phyloP scores from a whole-genome alignment of 2,797 vertebrate species.

The Gobionotothen gibberifrons region DNA sequence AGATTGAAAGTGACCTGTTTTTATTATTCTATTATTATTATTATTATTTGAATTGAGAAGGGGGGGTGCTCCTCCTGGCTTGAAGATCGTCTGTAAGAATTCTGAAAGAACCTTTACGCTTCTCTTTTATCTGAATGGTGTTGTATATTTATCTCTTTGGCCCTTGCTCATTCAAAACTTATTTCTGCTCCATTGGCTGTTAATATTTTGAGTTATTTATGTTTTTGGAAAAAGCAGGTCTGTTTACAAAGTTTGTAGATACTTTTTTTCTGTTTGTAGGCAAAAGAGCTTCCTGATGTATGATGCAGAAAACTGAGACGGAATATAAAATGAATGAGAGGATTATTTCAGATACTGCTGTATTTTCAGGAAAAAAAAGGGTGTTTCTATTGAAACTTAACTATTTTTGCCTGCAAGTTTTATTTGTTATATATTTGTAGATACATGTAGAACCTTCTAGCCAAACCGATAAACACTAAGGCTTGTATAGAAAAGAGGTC shows the following conservation, averaged over 20 bases:
- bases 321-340: constrained; percentile 80
- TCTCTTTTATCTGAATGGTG: constrained; percentile 89
- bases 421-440: constrained; percentile 99
- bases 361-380: constrained; percentile 99
- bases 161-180: constrained; percentile 93
- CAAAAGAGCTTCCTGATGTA: constrained; percentile 98
- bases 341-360: constrained; percentile 99
- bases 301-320: constrained; percentile 89
- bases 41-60: constrained; percentile 77
- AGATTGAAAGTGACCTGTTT: constrained; percentile 93
- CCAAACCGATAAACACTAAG: constrained; percentile 99
- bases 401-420: constrained; percentile 99
- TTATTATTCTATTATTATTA: constrained; percentile 79
- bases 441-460: constrained; percentile 98
- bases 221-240: constrained; percentile 97
- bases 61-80: constrained; percentile 86
- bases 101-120: constrained; percentile 85
- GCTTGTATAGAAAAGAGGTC: constrained; percentile 95
- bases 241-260: constrained; percentile 99
- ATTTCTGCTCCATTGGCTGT: constrained; percentile 98
- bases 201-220: constrained; percentile 99
- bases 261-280: constrained; percentile 99
- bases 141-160: constrained; percentile 89
- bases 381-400: constrained; percentile 99
- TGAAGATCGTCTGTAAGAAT: constrained; percentile 85